Evolutionary conservation across 2,797 vertebrate genomes (phyloP).

Genomic region (Garrulus glandarius): DNA sequence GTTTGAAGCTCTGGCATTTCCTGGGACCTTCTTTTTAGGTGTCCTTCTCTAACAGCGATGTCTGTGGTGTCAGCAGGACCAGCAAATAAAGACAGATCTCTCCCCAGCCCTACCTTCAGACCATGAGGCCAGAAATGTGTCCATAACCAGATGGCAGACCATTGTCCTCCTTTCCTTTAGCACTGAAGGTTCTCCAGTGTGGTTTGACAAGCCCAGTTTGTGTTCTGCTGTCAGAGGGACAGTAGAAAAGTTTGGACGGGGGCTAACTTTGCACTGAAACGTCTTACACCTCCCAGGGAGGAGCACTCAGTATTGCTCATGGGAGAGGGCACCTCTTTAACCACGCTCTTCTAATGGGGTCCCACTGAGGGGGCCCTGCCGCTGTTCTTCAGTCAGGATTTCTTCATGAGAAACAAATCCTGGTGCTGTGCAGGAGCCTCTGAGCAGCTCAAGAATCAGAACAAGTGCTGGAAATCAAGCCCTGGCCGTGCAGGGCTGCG

Average conservation of each 20-base stretch:
- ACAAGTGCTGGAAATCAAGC: not conserved
- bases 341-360: accelerated
- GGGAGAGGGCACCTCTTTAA: not conserved
- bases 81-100: not conserved
- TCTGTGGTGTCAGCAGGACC: not conserved
- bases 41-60: not conserved
- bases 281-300: not conserved
- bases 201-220: not conserved
- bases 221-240: not conserved
- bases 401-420: not conserved
- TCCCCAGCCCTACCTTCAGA: not conserved
- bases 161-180: not conserved
- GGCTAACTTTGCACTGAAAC: not conserved
- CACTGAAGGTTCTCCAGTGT: not conserved
- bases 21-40: not conserved
- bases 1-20: not conserved
- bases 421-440: not conserved
- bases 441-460: not conserved
- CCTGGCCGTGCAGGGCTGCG: not conserved
- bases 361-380: not conserved
- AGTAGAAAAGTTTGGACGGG: not conserved
- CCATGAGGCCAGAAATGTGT: not conserved
- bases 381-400: not conserved
- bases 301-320: not conserved
- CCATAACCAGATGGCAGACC: not conserved